A percentile compares a stretch with the other conserved stretches of the same genome.
Evolutionary conservation across 2,888 invertebrate genomes (phyloP).

Genomic region (Protophormia terraenovae): DNA sequence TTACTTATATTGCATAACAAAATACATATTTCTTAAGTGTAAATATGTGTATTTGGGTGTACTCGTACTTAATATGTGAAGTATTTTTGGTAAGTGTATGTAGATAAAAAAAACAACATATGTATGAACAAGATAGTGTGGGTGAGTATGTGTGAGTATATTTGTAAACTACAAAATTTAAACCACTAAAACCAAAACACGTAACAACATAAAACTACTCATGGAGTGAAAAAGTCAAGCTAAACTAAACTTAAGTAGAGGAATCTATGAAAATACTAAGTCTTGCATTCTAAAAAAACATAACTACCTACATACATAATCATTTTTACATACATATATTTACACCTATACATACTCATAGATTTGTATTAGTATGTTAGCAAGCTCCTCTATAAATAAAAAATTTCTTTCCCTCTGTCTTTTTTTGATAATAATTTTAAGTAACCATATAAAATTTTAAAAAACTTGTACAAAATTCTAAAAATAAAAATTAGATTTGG

Average conservation of each 20-base stretch:
- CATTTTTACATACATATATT: not conserved
- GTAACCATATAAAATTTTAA: too few relatives aligned
- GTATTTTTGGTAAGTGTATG: constrained; percentile 21
- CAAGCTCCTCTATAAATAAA: too few relatives aligned
- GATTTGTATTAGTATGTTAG: too few relatives aligned
- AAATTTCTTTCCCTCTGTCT: too few relatives aligned
- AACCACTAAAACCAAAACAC: constrained; percentile 61
- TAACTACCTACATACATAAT: not conserved
- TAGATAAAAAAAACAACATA: constrained; percentile 6
- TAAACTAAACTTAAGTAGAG: constrained; percentile 36
- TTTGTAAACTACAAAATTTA: constrained; percentile 50
- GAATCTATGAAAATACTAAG: not conserved
- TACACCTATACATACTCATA: too few relatives aligned
- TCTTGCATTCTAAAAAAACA: not conserved
- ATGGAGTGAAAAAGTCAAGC: constrained; percentile 52
- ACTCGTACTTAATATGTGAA: constrained; percentile 20
- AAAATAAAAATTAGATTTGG: not conserved
- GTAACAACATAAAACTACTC: constrained; percentile 56
- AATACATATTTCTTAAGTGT: constrained; percentile 35
- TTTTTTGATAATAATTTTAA: too few relatives aligned
- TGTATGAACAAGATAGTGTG: not conserved
- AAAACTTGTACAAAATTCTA: too few relatives aligned
- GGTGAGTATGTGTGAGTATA: not conserved
- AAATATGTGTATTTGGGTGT: not conserved
- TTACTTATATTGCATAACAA: constrained; percentile 27